Evolutionary conservation across 1,140 invertebrate genomes (phyloP), one percentile per base, ranked within the genome.

Genomic region (Formica selysi): DNA sequence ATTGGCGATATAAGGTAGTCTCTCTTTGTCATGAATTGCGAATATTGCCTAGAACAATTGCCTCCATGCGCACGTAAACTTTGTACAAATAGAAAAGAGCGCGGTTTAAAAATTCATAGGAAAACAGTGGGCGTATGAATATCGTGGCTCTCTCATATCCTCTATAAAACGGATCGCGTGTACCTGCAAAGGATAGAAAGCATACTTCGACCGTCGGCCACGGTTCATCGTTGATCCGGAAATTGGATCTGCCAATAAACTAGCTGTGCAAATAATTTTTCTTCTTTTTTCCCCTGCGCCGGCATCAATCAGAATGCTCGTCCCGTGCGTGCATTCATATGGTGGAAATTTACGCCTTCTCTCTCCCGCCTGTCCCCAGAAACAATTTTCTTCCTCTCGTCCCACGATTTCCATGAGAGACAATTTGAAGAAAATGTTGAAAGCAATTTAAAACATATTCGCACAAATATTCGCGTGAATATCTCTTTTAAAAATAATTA

Each of bases 211-310:
- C 62, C 70, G 51, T 74, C 80, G 86, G 73, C 64, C 68, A 83
- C 73, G 85, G 68, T 76, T 87, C 51, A 87, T 73, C 87, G 86
- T 78, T 71, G 88, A 87, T 73, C 85, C 88, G 87, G 88, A 89
- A 90, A 90, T 90, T 90, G 87, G 85, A 80, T 73, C 61, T 26
- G 85, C 73, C 85, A 80, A 89, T 90, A 89, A 89, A 89, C 88
- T 89, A 89, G 68, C 85, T 85, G 79, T 90, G 87, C 73, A 89
- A 59, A 65, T 90, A 73, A 86, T 86, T 74, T 85, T 41, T 61
- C 68, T 26, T 51, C 54, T 68, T 79, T 80, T 79, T 70, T 36
- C 6, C 68, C 38, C 19, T n/a, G 48, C 54, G 51, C 36, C 57
- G 68, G 41, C 79, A 57, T 83, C 79, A 83, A 83, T 81, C 79